Evolutionary conservation across 2,888 invertebrate species (phyloP), one percentile per base, ranked within the genome.

Genomic region (Pristionchus fissidentatus): DNA sequence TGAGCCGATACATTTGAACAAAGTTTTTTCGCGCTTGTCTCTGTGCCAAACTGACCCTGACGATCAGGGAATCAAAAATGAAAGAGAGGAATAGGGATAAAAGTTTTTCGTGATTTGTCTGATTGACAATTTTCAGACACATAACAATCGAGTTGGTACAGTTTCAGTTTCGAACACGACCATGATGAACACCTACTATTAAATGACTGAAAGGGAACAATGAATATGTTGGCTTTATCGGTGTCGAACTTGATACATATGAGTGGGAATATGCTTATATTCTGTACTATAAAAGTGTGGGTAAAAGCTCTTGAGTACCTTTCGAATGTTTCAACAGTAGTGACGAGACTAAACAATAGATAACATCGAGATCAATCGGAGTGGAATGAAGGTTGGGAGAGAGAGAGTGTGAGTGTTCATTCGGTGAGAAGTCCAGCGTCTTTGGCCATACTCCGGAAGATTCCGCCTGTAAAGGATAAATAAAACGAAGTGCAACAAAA

Each of bases 401-500:
- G 55, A 55, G 26, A 26, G 41, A 41, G 41, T 38, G 38, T 70
- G 41, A 41, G 7, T 70, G 19, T 43, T 41, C 43, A 70, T 49
- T 77, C 75, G 32, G 46, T 77, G 10, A 66, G 35, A 15, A 83
- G n/a, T 22, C 87, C 88, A 22, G 88, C 87, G 46, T 88, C 88
- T n/a, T 79, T 75, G 29, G 95, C 94, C 85, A 96, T 93, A 83
- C 93, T 93, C 92, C 95, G 95, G 89, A 96, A 95, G 88, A 95
- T 93, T 8, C 95, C 95, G 84, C 93, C 92, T 26, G 94, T 93
- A 90, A 94, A 93, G 81, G 95, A 93, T n/a, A n/a, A n/a, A n/a
- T n/a, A n/a, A n/a, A n/a, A n/a, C n/a, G n/a, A 55, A 96, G 94
- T 85, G 93, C 93, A 86, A 13, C 62, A 52, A 57, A 57, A 26